These are phyloP conservation scores for Theristus sp. DNA, from an alignment of 2,888 invertebrate species.

Conservation along the genomic window DNA sequence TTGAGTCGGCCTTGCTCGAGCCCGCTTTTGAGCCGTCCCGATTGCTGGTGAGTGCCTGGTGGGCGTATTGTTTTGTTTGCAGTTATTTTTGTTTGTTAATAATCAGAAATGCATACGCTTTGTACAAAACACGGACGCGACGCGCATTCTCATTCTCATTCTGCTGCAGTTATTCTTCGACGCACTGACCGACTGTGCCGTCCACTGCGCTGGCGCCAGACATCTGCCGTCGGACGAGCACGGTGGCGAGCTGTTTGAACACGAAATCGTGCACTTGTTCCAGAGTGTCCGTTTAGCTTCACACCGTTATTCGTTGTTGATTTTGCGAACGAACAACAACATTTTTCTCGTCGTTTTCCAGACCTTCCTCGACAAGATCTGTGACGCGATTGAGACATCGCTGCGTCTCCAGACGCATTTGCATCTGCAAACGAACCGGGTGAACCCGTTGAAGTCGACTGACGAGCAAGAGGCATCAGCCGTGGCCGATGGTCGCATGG, in stretches of 20 bases:
- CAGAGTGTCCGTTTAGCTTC: too few relatives aligned
- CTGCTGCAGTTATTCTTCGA: neutral
- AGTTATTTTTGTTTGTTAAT: neutral
- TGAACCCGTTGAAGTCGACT: conserved; percentile 40
- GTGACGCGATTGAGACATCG: conserved; percentile 74
- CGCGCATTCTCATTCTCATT: neutral
- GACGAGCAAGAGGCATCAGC: too few relatives aligned
- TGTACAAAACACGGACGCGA: neutral
- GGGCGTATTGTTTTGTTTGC: neutral
- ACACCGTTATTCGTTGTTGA: too few relatives aligned
- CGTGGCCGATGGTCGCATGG: conserved; percentile 1
- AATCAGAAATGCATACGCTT: neutral
- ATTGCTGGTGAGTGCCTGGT: neutral
- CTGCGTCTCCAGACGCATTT: conserved; percentile 75
- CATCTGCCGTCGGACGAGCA: neutral
- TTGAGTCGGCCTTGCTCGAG: conserved; percentile 49
- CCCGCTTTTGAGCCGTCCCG: conserved; percentile 41
- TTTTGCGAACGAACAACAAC: too few relatives aligned
- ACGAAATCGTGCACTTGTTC: neutral
- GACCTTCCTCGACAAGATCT: conserved; percentile 43
- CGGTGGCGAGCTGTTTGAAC: neutral
- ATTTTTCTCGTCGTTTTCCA: too few relatives aligned
- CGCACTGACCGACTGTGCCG: neutral
- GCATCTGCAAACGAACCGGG: conserved; percentile 50
- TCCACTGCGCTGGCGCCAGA: neutral